Conservation (phyloP, 1,140 invertebrate genomes). For the Philopotamus ludificatus region DNA sequence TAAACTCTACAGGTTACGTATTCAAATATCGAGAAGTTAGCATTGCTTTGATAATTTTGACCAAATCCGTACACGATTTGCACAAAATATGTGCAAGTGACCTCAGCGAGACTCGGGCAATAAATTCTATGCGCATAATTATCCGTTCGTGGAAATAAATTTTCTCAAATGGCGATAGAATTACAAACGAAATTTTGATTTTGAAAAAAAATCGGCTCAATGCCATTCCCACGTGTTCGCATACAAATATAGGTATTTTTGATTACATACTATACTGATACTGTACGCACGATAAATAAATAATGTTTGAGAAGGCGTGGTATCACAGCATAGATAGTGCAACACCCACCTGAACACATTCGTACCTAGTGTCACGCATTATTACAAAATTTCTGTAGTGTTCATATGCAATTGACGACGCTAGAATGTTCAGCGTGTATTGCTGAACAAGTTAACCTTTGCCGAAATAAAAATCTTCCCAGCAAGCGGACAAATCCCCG, state of each 20-base stretch:
- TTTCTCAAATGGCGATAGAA: too few relatives aligned
- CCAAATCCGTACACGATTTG: constrained; percentile 7
- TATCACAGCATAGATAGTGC: not conserved
- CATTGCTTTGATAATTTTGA: constrained; percentile 9
- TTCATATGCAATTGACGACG: constrained; percentile 11
- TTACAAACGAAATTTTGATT: too few relatives aligned
- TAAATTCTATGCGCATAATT: not conserved
- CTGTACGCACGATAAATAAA: too few relatives aligned
- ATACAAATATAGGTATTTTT: too few relatives aligned
- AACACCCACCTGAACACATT: constrained; percentile 1
- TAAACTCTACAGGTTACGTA: not conserved
- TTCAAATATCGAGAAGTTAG: constrained; percentile 4
- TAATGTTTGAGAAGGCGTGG: too few relatives aligned
- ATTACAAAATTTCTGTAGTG: constrained; percentile 18
- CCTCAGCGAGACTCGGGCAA: not conserved
- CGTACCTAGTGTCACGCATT: constrained; percentile 18
- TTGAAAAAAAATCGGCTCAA: too few relatives aligned
- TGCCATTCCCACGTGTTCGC: too few relatives aligned
- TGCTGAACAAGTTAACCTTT: too few relatives aligned
- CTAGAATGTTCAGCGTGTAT: not conserved
- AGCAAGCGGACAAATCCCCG: not conserved
- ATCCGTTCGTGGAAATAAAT: too few relatives aligned
- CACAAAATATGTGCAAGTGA: constrained; percentile 7
- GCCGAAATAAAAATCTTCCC: too few relatives aligned
- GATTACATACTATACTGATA: too few relatives aligned